Evolutionary conservation across 2,113 vertebrate genomes (phyloP).

Genomic region (Raphicerus campestris): DNA sequence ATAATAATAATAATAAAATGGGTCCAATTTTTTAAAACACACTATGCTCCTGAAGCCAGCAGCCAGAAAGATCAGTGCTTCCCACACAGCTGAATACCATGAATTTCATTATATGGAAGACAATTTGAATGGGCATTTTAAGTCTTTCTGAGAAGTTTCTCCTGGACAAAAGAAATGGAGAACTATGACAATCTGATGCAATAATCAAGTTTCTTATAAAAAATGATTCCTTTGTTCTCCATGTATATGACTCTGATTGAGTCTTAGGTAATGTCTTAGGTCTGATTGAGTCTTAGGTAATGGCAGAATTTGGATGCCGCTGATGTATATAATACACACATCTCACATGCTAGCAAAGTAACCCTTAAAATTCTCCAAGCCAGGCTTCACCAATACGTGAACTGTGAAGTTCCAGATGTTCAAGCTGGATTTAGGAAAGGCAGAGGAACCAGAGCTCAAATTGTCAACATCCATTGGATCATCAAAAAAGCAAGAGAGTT

Average conservation of each 20-base stretch:
- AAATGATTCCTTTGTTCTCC: accelerated
- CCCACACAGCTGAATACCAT: accelerated
- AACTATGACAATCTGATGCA: background rate
- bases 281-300: background rate
- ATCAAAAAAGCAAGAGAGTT: background rate
- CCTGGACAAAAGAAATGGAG: background rate
- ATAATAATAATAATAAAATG: too few relatives aligned
- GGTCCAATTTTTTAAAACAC: background rate
- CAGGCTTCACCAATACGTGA: background rate
- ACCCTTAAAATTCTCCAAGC: background rate
- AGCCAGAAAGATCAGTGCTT: background rate
- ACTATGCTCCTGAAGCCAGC: accelerated
- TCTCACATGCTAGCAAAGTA: background rate
- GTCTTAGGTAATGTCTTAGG: background rate
- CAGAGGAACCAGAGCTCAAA: background rate
- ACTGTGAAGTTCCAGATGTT: background rate
- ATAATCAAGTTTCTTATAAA: background rate
- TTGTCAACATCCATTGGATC: background rate
- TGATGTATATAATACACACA: accelerated
- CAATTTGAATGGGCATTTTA: background rate
- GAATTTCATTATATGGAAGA: background rate
- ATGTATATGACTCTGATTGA: accelerated
- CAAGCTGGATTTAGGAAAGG: background rate
- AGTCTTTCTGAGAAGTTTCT: background rate
- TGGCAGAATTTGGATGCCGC: accelerated